These are phyloP conservation scores for Cryptus viduatorius DNA, from an alignment of 2,888 invertebrate species.

Conservation along the genomic window DNA sequence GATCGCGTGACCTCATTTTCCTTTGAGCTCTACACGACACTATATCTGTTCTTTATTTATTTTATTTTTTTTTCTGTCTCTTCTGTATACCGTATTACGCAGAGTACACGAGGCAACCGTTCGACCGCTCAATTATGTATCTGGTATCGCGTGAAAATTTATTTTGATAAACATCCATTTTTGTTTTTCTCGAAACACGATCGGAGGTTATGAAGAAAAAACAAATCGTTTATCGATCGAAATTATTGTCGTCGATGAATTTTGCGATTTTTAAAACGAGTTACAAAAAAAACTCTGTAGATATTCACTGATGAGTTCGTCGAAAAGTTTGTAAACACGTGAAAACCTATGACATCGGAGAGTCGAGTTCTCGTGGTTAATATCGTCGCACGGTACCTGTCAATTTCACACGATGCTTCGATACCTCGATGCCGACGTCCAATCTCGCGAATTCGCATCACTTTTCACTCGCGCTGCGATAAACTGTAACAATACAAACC, in stretches of 20 bases:
- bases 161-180: background rate
- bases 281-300: background rate
- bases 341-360: background rate
- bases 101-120: conserved; percentile 1
- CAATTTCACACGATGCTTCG: background rate
- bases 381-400: background rate
- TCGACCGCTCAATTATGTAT: background rate
- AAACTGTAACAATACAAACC: background rate
- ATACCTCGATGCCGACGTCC: too few species aligned
- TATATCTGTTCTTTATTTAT: conserved; percentile 15
- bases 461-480: background rate
- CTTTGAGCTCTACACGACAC: conserved; percentile 18
- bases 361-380: background rate
- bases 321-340: background rate
- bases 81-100: conserved; percentile 20
- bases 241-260: background rate
- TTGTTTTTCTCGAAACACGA: background rate
- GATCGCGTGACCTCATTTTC: conserved; percentile 57
- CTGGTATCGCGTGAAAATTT: background rate
- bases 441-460: background rate
- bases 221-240: background rate
- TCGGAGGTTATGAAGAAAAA: background rate
- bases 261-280: background rate
- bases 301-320: background rate
- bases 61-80: background rate